A percentile compares a stretch with the other conserved stretches of the same genome.
Evolutionary conservation across 2,888 invertebrate species (phyloP).

Genomic region (Bhutanitis thaidina): DNA sequence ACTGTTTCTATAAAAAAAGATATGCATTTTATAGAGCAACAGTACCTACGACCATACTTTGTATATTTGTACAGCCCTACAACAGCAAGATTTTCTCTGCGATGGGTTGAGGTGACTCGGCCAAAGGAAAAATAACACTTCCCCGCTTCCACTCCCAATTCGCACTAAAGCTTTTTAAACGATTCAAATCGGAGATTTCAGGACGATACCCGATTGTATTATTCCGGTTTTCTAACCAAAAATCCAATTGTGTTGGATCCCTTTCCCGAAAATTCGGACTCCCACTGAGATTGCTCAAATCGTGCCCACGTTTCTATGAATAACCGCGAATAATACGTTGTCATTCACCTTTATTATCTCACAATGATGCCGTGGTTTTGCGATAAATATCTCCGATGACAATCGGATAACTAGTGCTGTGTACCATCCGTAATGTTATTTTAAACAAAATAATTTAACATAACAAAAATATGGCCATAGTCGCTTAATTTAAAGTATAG

Average conservation of each 20-base stretch:
- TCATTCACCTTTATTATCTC: conserved; percentile 78
- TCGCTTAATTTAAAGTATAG: conserved; percentile 13
- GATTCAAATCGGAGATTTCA: conserved; percentile 79
- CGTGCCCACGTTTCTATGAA: conserved; percentile 60
- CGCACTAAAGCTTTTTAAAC: conserved; percentile 65
- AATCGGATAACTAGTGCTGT: conserved; percentile 52
- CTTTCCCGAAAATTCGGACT: conserved; percentile 65
- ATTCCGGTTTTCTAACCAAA: conserved; percentile 78
- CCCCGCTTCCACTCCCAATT: conserved; percentile 48
- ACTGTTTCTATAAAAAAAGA: too few species aligned
- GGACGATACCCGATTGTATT: conserved; percentile 77
- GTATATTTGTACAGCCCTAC: too few species aligned
- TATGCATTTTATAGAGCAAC: too few species aligned
- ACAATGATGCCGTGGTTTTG: conserved; percentile 76
- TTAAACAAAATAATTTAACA: conserved; percentile 67
- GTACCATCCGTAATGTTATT: conserved; percentile 45
- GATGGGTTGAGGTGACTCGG: conserved; percentile 46
- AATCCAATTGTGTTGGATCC: conserved; percentile 77
- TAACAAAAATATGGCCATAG: conserved; percentile 33
- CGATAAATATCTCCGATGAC: conserved; percentile 73
- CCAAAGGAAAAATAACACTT: conserved; percentile 58
- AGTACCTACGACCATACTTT: too few species aligned
- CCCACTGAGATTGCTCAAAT: conserved; percentile 76
- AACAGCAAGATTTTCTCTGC: conserved; percentile 5
- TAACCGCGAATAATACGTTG: conserved; percentile 76